Percentiles rank a stretch among this genome's conserved stretches.
Conservation (phyloP, 2,888 invertebrate genomes). For the Cepaea hortensis region DNA sequence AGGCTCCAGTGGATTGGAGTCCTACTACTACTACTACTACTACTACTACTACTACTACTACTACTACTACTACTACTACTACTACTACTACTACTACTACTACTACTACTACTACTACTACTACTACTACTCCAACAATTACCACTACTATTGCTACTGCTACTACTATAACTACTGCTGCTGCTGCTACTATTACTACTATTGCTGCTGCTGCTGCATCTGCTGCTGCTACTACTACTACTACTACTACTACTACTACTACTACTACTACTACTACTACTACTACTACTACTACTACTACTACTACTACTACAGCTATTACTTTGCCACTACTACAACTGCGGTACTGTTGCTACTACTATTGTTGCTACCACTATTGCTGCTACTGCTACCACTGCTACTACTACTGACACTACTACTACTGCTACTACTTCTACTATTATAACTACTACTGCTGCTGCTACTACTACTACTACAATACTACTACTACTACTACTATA, state of each 20-base stretch:
- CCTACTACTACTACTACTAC: too few relatives aligned
- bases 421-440: neutral
- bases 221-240: neutral
- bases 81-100: too few relatives aligned
- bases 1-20: too few relatives aligned
- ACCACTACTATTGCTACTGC: neutral
- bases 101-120: too few relatives aligned
- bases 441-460: neutral
- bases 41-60: constrained; percentile 1
- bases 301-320: too few relatives aligned
- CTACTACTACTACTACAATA: neutral
- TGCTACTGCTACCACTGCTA: neutral
- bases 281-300: neutral
- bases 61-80: neutral
- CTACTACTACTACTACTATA: neutral
- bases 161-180: too few relatives aligned
- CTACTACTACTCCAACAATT: neutral
- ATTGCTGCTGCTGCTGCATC: constrained; percentile 9
- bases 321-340: too few relatives aligned
- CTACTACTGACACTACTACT: neutral
- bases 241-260: constrained; percentile 8
- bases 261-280: constrained; percentile 14
- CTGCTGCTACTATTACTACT: neutral
- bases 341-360: too few relatives aligned
- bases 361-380: too few relatives aligned